A percentile compares a stretch with the other conserved stretches of the same genome.
Conservation (phyloP, 2,113 vertebrate genomes). For the Lanius ludovicianus region DNA sequence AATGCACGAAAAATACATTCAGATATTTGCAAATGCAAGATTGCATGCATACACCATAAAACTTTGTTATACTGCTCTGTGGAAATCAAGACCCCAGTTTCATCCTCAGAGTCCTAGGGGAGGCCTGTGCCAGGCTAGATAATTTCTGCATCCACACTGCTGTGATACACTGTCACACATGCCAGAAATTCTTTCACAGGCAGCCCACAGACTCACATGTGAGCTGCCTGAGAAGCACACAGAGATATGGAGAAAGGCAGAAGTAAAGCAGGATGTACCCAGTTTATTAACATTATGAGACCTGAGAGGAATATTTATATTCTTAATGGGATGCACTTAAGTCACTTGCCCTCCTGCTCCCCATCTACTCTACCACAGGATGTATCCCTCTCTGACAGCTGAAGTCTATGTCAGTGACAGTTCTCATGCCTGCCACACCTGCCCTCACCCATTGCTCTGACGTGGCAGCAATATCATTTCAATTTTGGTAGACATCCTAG, state of each 20-base stretch:
- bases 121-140: not conserved
- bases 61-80: not conserved
- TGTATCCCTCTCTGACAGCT: not conserved
- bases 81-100: constrained; percentile 1
- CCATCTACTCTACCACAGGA: not conserved
- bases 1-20: not conserved
- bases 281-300: not conserved
- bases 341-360: not conserved
- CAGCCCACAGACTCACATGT: not conserved
- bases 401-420: not conserved
- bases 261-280: not conserved
- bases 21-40: not conserved
- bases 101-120: not conserved
- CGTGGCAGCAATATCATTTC: not conserved
- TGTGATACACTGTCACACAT: not conserved
- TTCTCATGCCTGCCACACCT: accelerated
- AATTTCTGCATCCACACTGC: not conserved
- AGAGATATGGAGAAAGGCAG: not conserved
- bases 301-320: not conserved
- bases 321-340: not conserved
- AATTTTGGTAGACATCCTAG: not conserved
- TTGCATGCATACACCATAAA: not conserved
- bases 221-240: not conserved
- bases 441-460: not conserved
- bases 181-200: not conserved